Evolutionary conservation across 2,113 vertebrate genomes (phyloP), one percentile per base, ranked within the genome.

Genomic region (Deroptyus accipitrinus): DNA sequence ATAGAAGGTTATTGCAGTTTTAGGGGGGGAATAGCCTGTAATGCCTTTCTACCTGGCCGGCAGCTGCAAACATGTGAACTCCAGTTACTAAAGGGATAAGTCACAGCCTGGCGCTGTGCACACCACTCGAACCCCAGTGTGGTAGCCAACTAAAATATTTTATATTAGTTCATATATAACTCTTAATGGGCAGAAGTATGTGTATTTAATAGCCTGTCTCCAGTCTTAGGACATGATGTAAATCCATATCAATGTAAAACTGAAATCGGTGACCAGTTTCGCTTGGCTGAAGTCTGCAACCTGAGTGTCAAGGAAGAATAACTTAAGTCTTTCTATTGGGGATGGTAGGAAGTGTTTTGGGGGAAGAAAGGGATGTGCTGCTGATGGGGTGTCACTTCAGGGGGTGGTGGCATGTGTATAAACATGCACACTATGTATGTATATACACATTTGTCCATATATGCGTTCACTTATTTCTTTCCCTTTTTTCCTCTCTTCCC

Each of bases 351-450:
- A 19, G 17, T n/a, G 28, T 33, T 1, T 8, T 0, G 2, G 22
- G 28, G 16, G 11, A 12, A 19, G 37, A 25, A 33, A 3, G 10
- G 19, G 6, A 6, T 30, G 16, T 24, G 16, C 70, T 83, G 17
- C 27, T 82, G 77, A 25, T 81, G 39, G 39, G 33, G 18, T 7
- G 9, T 78, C 4, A 1, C 0, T 0, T 77, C 31, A n/a, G 55
- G 42, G 39, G 11, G 17, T 27, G 11, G 13, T 79, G 54, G 3
- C 8, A 14, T 2, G 3, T 73, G 3, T 39, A 11, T 27, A 67
- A 27, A 16, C 39, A 28, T 2, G 7, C 13, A 23, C 5, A 4
- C 31, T 25, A 1, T 41, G 0, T 54, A 7, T 6, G 0, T n/a
- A 1, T 24, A 9, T 31, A 28, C 9, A 2, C 3, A 2, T 68